phyloP scores from a whole-genome alignment of 2,113 vertebrate species.

The Strigops habroptila region DNA sequence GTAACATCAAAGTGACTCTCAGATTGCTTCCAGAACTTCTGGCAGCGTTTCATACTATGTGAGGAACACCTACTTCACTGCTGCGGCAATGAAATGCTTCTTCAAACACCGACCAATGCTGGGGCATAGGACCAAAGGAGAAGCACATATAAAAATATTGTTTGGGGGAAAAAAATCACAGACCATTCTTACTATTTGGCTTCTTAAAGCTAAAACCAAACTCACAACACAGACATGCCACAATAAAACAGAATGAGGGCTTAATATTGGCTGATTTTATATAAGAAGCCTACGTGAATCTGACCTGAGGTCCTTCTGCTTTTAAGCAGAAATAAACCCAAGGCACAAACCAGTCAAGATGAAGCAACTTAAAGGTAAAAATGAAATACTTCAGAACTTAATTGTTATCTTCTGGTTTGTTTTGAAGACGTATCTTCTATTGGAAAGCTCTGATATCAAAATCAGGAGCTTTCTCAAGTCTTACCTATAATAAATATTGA shows the following conservation, averaged over 20 bases:
- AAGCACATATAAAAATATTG: neutral
- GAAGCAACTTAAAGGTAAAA: neutral
- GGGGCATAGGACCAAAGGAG: neutral
- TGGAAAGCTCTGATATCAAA: neutral
- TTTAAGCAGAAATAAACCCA: neutral
- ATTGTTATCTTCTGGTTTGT: neutral
- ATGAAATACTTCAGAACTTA: neutral
- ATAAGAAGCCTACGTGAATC: neutral
- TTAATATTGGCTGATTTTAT: neutral
- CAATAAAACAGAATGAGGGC: neutral
- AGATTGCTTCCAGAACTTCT: neutral
- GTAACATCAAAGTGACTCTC: neutral
- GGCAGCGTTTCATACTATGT: neutral
- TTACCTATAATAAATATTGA: neutral
- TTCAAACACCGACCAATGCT: neutral
- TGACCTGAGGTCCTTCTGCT: neutral
- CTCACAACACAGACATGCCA: neutral
- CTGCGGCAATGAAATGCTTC: neutral
- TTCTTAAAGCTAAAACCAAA: neutral
- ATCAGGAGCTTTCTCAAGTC: neutral
- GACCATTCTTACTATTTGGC: neutral
- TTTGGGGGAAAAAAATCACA: neutral
- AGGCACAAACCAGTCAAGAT: neutral
- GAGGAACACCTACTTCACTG: neutral
- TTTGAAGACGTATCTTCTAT: neutral